A percentile compares a stretch with the other conserved stretches of the same genome.
Evolutionary conservation across 1,140 invertebrate genomes (phyloP).

Genomic region (Protaetia brevitarsis): DNA sequence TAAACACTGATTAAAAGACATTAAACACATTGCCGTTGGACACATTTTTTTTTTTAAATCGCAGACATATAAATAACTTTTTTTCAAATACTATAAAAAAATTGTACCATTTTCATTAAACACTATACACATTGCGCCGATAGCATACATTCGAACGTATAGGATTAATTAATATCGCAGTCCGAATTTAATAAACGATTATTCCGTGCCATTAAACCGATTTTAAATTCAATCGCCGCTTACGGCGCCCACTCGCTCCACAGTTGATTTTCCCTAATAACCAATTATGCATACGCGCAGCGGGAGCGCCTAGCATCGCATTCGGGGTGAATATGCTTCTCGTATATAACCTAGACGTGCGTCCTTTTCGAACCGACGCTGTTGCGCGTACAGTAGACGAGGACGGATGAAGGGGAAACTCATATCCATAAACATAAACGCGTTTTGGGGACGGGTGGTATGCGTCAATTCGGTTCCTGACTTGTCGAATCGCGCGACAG

Average conservation of each 20-base stretch:
- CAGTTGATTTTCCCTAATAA: slow-evolving; percentile 14
- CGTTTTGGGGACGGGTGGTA: neutral
- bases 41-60: too few relatives aligned
- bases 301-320: neutral
- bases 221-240: neutral
- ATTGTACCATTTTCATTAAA: too few relatives aligned
- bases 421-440: slow-evolving; percentile 26
- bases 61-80: too few relatives aligned
- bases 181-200: slow-evolving; percentile 9
- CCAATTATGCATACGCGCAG: slow-evolving; percentile 15
- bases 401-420: neutral
- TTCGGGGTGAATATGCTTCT: neutral
- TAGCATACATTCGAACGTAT: neutral
- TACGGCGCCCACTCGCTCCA: neutral
- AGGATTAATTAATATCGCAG: neutral
- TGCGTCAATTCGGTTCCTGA: slow-evolving; percentile 15
- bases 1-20: too few relatives aligned
- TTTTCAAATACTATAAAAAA: too few relatives aligned
- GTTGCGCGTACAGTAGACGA: too few relatives aligned
- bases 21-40: too few relatives aligned
- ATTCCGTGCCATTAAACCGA: slow-evolving; percentile 7
- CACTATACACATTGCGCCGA: too few relatives aligned
- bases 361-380: neutral
- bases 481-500: slow-evolving; percentile 24
- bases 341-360: neutral